These are phyloP conservation scores for Asbolus verrucosus DNA, from an alignment of 1,140 invertebrate species.

Conservation along the genomic window DNA sequence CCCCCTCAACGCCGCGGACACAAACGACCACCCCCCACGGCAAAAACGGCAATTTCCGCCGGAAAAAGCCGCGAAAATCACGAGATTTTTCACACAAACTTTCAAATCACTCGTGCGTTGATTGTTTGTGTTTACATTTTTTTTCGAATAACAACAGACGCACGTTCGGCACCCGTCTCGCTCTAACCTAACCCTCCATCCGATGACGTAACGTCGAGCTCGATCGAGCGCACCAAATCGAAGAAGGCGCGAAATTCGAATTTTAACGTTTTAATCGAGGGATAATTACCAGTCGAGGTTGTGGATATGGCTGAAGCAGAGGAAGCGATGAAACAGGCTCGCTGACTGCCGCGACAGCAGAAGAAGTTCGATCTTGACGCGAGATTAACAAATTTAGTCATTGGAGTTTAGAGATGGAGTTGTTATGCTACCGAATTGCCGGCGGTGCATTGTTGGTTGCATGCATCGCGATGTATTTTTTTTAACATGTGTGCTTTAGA, in stretches of 20 bases:
- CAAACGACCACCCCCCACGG: neutral
- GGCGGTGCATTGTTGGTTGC: no score
- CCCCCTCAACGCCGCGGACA: neutral
- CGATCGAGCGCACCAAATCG: neutral
- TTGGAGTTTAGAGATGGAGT: no score
- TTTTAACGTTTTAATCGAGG: neutral
- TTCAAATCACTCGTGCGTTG: constrained; percentile 24
- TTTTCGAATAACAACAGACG: no score
- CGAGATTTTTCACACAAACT: constrained; percentile 24
- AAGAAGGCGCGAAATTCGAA: constrained; percentile 24
- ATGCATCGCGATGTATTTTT: no score
- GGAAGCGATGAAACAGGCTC: no score
- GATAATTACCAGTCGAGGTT: neutral
- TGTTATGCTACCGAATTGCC: no score
- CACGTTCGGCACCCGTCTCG: no score
- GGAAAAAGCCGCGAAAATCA: neutral
- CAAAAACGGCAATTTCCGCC: constrained; percentile 7
- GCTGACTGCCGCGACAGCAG: no score
- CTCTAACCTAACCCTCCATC: neutral
- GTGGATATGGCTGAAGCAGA: no score
- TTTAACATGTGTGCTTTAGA: no score
- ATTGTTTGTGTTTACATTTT: constrained; percentile 38
- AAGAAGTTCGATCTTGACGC: no score
- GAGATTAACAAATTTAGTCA: no score
- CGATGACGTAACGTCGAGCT: neutral